phyloP scores from a whole-genome alignment of 2,113 vertebrate species.

The Sorex fumeus region DNA sequence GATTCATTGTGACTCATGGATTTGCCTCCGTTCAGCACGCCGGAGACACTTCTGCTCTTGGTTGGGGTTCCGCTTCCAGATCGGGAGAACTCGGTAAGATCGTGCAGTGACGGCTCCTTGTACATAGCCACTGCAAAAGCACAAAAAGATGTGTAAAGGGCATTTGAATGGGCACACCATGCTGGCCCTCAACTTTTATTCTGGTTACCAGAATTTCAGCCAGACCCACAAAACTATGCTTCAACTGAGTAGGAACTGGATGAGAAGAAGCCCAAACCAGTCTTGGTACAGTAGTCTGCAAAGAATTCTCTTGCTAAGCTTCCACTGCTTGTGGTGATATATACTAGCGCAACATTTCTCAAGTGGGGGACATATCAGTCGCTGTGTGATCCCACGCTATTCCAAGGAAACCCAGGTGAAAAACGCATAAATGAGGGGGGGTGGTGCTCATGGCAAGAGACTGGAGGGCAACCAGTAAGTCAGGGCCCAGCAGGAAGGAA shows the following conservation, averaged over 20 bases:
- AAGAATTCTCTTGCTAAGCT: constrained; percentile 56
- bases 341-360: neutral
- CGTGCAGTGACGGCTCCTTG: constrained; percentile 98
- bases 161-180: neutral
- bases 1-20: constrained; percentile 98
- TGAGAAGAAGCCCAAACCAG: constrained; percentile 37
- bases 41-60: constrained; percentile 98
- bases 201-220: neutral
- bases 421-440: too few species aligned
- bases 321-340: constrained; percentile 4
- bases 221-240: neutral
- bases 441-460: too few species aligned
- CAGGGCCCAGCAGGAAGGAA: too few species aligned
- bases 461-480: too few species aligned
- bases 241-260: neutral
- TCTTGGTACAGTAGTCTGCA: neutral
- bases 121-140: constrained; percentile 97
- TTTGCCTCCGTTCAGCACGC: constrained; percentile 98
- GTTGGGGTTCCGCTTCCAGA: constrained; percentile 99
- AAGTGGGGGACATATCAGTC: too few species aligned
- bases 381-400: too few species aligned
- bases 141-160: constrained; percentile 72
- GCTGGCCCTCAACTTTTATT: neutral
- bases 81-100: constrained; percentile 98
- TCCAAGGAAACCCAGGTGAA: too few species aligned